These are phyloP conservation scores for Cotesia chilonis DNA, from an alignment of 1,140 invertebrate species.

Conservation along the genomic window DNA sequence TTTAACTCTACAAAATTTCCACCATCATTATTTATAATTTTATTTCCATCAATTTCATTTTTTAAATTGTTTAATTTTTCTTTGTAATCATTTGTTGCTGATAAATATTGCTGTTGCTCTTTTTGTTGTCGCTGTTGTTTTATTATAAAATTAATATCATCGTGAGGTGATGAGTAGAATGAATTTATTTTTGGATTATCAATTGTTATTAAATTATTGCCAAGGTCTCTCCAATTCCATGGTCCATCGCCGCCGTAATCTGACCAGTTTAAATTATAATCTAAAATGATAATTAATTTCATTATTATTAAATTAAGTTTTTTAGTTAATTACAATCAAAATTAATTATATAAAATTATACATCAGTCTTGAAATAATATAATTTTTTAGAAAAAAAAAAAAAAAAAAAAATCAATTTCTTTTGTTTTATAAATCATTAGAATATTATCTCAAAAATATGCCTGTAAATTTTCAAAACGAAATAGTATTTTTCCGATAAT, in stretches of 20 bases:
- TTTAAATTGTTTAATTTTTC: conserved; percentile 1
- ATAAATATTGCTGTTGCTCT: conserved; percentile 20
- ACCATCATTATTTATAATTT: neutral
- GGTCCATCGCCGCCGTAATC: conserved; percentile 55
- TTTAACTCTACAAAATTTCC: neutral
- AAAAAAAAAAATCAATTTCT: too few species aligned
- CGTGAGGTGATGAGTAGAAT: conserved; percentile 45
- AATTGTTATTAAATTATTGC: conserved; percentile 49
- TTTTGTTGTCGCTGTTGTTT: neutral
- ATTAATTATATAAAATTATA: too few species aligned
- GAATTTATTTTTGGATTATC: conserved; percentile 47
- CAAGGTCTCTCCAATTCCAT: conserved; percentile 59
- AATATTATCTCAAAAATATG: too few species aligned
- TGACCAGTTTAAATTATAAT: conserved; percentile 56
- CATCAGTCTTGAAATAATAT: too few species aligned
- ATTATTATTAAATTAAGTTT: neutral
- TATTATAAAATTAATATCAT: conserved; percentile 7
- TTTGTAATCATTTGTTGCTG: neutral
- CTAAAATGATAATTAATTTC: conserved; percentile 39
- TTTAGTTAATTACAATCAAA: neutral
- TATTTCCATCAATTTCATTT: too few species aligned
- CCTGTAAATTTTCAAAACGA: too few species aligned
- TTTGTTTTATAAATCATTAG: too few species aligned
- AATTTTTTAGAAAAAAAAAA: too few species aligned
- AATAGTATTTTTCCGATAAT: too few species aligned